Percentiles rank a stretch among this genome's conserved stretches.
These are phyloP conservation scores for Daubentonia madagascariensis DNA, from an alignment of 2,113 vertebrate species.

Conservation along the genomic window DNA sequence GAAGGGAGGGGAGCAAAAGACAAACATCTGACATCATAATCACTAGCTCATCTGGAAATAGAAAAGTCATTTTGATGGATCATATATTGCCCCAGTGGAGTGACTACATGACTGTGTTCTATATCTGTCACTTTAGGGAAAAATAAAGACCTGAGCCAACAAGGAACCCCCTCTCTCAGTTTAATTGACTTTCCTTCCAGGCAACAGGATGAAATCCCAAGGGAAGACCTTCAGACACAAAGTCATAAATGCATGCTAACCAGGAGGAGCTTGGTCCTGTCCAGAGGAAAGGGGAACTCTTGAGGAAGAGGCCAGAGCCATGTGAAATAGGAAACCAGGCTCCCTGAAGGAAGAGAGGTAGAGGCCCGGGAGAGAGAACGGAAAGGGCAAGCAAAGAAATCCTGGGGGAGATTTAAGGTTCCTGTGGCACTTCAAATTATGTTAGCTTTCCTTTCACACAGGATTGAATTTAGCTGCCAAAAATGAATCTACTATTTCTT, in stretches of 20 bases:
- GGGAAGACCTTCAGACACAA: neutral
- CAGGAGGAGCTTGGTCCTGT: neutral
- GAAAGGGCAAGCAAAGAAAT: neutral
- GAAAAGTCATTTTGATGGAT: neutral
- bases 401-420: constrained; percentile 40
- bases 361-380: neutral
- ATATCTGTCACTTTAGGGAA: neutral
- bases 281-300: neutral
- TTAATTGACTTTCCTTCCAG: neutral
- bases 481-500: constrained; percentile 69
- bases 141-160: neutral
- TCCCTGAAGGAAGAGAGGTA: neutral
- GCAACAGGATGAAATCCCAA: neutral
- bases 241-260: neutral
- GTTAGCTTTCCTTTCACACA: constrained; percentile 45
- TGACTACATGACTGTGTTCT: neutral
- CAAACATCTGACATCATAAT: neutral
- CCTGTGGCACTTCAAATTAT: constrained; percentile 55
- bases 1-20: neutral
- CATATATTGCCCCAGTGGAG: neutral
- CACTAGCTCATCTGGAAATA: neutral
- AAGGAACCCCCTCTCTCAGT: neutral
- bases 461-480: constrained; percentile 73
- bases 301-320: neutral
- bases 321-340: neutral